Conservation (phyloP, 1,140 invertebrate species). For the Diuraphis noxia region DNA sequence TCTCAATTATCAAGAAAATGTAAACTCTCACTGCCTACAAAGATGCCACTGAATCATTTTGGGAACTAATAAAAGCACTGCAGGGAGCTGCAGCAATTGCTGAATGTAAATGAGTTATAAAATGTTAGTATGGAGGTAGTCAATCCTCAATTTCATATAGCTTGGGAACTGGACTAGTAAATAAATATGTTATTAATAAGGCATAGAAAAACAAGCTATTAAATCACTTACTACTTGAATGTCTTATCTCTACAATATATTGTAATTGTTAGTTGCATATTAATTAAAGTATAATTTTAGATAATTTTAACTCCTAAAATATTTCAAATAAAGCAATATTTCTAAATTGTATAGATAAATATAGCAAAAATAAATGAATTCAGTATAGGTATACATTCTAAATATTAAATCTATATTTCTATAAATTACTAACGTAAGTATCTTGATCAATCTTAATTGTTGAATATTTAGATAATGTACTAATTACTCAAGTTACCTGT, state of each 20-base stretch:
- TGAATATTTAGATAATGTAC: not conserved
- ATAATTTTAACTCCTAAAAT: not conserved
- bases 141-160: not conserved
- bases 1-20: too few species aligned
- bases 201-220: not conserved
- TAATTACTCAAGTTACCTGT: constrained; percentile 30
- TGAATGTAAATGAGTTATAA: too few species aligned
- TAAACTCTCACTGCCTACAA: too few species aligned
- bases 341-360: too few species aligned
- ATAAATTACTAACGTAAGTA: not conserved
- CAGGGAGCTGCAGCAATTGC: too few species aligned
- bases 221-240: not conserved
- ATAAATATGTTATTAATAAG: not conserved
- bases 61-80: too few species aligned
- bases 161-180: not conserved
- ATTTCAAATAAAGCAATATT: not conserved
- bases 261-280: not conserved
- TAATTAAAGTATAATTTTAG: not conserved
- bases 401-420: not conserved
- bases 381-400: not conserved
- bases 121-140: not conserved
- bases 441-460: not conserved
- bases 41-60: too few species aligned
- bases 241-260: not conserved
- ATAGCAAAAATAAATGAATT: too few species aligned